Conservation (phyloP, 2,888 invertebrate genomes). For the Branchipolynoe longqiensis region DNA sequence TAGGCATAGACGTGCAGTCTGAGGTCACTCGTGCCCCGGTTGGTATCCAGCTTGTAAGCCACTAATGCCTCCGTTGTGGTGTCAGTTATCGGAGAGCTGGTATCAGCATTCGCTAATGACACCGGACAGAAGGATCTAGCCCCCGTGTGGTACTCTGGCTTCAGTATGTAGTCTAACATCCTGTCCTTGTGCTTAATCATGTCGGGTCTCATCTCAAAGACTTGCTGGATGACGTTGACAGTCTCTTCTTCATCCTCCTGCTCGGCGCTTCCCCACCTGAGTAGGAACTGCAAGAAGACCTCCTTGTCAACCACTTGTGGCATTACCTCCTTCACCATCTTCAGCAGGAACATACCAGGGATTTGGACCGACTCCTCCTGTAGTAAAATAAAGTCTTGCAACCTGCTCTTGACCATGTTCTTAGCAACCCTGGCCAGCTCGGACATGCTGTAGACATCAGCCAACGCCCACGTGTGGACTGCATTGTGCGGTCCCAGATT, state of each 20-base stretch:
- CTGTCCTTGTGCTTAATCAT: neutral
- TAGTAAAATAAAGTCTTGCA: slow-evolving; percentile 11
- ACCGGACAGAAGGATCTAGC: neutral
- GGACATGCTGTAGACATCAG: slow-evolving; percentile 29
- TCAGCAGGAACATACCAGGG: slow-evolving; percentile 9
- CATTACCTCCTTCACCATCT: slow-evolving; percentile 22
- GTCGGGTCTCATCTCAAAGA: neutral
- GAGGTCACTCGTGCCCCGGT: neutral
- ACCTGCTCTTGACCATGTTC: slow-evolving; percentile 32
- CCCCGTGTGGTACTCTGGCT: neutral
- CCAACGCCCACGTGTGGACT: slow-evolving; percentile 41
- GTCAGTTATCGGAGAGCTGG: neutral
- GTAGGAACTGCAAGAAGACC: neutral
- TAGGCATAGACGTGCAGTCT: slow-evolving; percentile 31
- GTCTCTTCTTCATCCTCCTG: neutral
- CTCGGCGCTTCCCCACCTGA: neutral
- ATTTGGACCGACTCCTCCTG: neutral
- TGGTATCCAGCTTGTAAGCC: neutral
- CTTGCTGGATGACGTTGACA: too few species aligned
- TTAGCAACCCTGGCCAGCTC: slow-evolving; percentile 13
- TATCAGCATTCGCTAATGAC: too few species aligned
- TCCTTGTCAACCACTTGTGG: neutral
- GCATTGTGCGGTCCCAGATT: slow-evolving; percentile 12
- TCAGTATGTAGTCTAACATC: too few species aligned
- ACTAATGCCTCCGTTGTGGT: neutral